These are phyloP conservation scores for Ernsta delagoae DNA, from an alignment of 2,888 invertebrate species.

Conservation along the genomic window DNA sequence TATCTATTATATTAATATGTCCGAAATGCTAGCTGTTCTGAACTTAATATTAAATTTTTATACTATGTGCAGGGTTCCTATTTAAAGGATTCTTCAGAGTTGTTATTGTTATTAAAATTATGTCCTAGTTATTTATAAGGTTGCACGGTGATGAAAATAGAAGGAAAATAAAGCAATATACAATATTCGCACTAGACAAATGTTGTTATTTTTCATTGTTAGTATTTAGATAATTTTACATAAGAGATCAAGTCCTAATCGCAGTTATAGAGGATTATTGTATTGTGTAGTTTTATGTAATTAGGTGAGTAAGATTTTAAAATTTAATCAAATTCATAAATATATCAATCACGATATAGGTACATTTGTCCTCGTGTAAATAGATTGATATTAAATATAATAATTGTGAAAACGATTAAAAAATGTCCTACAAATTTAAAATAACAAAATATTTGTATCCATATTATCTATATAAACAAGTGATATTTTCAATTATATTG, in stretches of 20 bases:
- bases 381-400: constrained; percentile 21
- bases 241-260: constrained; percentile 25
- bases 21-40: constrained; percentile 2
- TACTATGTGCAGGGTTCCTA: constrained; percentile 36
- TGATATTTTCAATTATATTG: constrained; percentile 36
- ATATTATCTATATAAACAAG: constrained; percentile 23
- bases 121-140: constrained; percentile 8
- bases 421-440: constrained; percentile 34
- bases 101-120: constrained; percentile 16
- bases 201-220: constrained; percentile 2
- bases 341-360: constrained; percentile 24
- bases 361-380: constrained; percentile 24
- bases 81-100: constrained; percentile 24
- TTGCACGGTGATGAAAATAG: neutral
- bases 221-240: constrained; percentile 9
- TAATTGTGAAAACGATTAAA: constrained; percentile 9
- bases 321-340: constrained; percentile 15
- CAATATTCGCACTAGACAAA: constrained; percentile 8
- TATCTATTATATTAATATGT: neutral
- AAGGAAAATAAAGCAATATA: constrained; percentile 2
- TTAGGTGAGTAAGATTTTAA: constrained; percentile 8
- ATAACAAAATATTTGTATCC: constrained; percentile 25
- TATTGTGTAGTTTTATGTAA: constrained; percentile 13
- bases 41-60: constrained; percentile 7
- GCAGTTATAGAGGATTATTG: constrained; percentile 22